Percentiles rank a stretch among this genome's conserved stretches.
These are phyloP conservation scores for Spheniscus humboldti DNA, from an alignment of 2,797 vertebrate species.

Conservation along the genomic window DNA sequence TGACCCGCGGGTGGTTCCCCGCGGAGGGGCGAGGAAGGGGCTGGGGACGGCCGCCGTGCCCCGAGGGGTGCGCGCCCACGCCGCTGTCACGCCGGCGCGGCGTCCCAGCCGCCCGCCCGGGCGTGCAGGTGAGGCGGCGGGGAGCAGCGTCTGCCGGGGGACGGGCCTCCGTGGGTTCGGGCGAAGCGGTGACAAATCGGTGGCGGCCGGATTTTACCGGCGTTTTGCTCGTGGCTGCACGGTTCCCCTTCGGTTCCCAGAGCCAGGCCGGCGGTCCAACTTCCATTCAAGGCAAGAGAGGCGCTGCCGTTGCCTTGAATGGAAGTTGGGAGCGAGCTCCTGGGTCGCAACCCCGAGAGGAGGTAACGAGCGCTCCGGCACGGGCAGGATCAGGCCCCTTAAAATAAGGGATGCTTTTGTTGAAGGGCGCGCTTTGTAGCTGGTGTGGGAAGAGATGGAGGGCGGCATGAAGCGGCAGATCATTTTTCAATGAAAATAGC, in stretches of 20 bases:
- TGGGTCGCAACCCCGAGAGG: neutral
- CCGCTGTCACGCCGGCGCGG: neutral
- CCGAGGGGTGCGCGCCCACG: neutral
- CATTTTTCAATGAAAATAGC: slow-evolving; percentile 53
- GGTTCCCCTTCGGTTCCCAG: neutral
- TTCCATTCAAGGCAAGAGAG: slow-evolving; percentile 39
- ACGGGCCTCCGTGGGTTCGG: neutral
- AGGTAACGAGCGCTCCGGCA: neutral
- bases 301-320: slow-evolving; percentile 26
- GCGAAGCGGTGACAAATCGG: neutral
- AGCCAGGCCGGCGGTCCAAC: neutral
- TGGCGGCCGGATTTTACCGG: neutral
- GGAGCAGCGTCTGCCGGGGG: neutral
- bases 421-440: neutral
- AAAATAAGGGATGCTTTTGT: slow-evolving; percentile 29
- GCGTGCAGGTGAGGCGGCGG: neutral
- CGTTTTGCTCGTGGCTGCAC: neutral
- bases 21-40: neutral
- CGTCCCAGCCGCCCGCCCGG: neutral
- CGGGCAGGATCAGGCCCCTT: neutral
- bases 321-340: slow-evolving; percentile 26
- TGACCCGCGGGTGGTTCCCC: neutral
- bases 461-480: slow-evolving; percentile 25
- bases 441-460: slow-evolving; percentile 11
- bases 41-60: rapidly evolving